Percentiles rank a stretch among this genome's conserved stretches.
phyloP scores from a whole-genome alignment of 2,888 invertebrate genomes.

The Linyphia triangularis region DNA sequence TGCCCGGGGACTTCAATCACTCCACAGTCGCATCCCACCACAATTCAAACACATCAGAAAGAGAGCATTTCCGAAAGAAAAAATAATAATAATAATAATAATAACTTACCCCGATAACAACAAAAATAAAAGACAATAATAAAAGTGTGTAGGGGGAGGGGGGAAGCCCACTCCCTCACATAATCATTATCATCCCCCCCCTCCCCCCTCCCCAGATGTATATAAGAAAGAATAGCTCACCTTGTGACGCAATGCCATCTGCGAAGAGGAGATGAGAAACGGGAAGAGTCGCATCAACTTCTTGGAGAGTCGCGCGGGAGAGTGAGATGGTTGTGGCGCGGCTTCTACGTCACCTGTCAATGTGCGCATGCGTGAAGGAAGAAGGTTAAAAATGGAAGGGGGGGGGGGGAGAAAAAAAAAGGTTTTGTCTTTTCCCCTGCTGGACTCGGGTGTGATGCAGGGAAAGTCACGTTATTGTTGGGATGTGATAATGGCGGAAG shows the following conservation, averaged over 20 bases:
- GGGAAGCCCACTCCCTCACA: not conserved
- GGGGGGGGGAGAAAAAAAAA: not conserved
- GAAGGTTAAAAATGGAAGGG: constrained; percentile 39
- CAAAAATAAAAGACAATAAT: too few species aligned
- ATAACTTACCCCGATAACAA: too few species aligned
- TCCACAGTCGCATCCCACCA: too few species aligned
- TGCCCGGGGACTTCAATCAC: too few species aligned
- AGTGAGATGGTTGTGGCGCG: not conserved
- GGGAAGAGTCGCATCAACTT: not conserved
- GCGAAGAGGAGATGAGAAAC: too few species aligned
- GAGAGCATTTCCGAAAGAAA: too few species aligned
- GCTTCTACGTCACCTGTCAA: constrained; percentile 28
- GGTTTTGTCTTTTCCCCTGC: not conserved
- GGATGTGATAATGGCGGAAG: not conserved
- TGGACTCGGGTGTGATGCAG: not conserved
- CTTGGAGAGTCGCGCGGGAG: not conserved
- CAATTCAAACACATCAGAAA: too few species aligned
- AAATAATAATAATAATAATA: too few species aligned
- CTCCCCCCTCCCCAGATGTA: too few species aligned
- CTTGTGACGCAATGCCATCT: not conserved
- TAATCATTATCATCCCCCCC: not conserved
- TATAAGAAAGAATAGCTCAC: not conserved
- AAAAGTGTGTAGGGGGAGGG: too few species aligned
- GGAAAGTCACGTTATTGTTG: not conserved
- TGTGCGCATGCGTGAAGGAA: constrained; percentile 12